phyloP scores from a whole-genome alignment of 1,140 invertebrate genomes.

The Meloidogyne chitwoodi region DNA sequence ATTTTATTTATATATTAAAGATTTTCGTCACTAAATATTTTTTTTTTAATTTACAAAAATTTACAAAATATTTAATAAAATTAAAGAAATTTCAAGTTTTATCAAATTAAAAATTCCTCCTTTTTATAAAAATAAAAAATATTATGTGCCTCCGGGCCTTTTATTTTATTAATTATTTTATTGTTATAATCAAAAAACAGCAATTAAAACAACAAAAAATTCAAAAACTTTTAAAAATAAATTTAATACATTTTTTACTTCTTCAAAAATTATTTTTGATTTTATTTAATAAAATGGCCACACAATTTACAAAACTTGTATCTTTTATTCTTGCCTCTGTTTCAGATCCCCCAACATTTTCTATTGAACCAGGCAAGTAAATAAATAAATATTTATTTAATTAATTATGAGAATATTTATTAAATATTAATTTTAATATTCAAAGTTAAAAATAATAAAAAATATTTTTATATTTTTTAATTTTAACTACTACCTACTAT shows the following conservation, averaged over 20 bases:
- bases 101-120: background rate
- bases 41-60: background rate
- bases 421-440: too few species aligned
- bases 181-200: background rate
- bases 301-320: slow-evolving; percentile 59
- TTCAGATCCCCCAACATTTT: slow-evolving; percentile 47
- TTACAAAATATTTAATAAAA: too few species aligned
- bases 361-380: slow-evolving; percentile 10
- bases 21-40: background rate
- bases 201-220: background rate
- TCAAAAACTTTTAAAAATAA: too few species aligned
- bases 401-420: too few species aligned
- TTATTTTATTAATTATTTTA: background rate
- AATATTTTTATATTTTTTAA: too few species aligned
- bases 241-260: background rate
- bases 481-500: too few species aligned
- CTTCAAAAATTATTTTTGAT: background rate
- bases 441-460: too few species aligned
- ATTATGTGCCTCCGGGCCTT: background rate
- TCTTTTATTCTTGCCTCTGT: slow-evolving; percentile 60
- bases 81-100: background rate
- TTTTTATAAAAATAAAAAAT: background rate
- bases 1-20: background rate
- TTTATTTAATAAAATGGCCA: slow-evolving; percentile 47
- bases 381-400: background rate